A percentile compares a stretch with the other conserved stretches of the same genome.
These are phyloP conservation scores for Clamator glandarius DNA, from an alignment of 2,797 vertebrate species.

Conservation along the genomic window DNA sequence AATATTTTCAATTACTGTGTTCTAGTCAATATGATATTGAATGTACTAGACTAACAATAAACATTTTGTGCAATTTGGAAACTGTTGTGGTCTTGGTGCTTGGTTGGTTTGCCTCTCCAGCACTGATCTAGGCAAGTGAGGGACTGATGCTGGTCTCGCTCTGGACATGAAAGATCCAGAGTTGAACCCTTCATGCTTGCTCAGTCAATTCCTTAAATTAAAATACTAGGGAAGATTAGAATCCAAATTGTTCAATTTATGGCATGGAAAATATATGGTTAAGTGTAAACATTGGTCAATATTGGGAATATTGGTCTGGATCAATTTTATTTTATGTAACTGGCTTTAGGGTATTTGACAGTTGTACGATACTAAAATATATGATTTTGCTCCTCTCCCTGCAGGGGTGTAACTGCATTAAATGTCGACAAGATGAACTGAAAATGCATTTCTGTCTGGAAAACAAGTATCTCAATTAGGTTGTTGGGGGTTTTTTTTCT, in stretches of 20 bases:
- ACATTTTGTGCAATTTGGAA: conserved; percentile 74
- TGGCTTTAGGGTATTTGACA: neutral
- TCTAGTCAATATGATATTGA: conserved; percentile 63
- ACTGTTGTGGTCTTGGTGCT: neutral
- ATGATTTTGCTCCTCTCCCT: neutral
- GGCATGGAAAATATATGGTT: neutral
- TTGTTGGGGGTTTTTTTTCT: neutral
- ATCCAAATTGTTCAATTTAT: neutral
- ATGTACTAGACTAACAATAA: conserved; percentile 75
- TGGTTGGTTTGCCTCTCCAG: neutral
- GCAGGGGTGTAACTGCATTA: neutral
- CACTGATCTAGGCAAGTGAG: fast-evolving
- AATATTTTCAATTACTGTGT: conserved; percentile 60
- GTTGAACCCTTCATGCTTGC: neutral
- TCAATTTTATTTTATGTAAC: neutral
- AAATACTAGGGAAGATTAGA: neutral
- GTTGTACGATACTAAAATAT: neutral
- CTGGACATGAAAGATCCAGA: neutral
- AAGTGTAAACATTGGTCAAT: neutral
- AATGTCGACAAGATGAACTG: neutral
- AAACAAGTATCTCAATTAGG: neutral
- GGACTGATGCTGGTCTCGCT: neutral
- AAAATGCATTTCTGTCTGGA: neutral
- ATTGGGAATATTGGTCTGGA: neutral
- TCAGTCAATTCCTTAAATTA: neutral